Conservation (phyloP, 2,113 vertebrate species). For the Motacilla tschutschensis region DNA sequence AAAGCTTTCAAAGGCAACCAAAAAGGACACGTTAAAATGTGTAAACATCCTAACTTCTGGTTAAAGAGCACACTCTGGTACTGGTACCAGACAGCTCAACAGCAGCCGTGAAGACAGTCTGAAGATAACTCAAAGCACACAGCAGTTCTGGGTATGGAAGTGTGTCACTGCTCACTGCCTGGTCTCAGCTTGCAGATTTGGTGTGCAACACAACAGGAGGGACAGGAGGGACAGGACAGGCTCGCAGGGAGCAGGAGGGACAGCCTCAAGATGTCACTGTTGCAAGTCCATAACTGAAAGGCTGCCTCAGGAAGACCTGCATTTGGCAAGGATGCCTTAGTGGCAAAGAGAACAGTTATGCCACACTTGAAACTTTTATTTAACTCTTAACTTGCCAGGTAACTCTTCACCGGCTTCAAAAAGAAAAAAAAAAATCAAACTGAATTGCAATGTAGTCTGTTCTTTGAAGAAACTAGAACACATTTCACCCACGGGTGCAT, state of each 20-base stretch:
- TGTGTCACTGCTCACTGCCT: not conserved
- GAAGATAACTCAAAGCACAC: not conserved
- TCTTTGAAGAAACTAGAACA: not conserved
- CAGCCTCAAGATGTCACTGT: slow-evolving; percentile 35
- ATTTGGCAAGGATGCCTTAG: rapidly evolving
- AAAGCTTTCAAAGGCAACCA: not conserved
- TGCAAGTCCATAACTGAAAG: not conserved
- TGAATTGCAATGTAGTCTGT: not conserved
- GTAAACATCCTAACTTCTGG: not conserved
- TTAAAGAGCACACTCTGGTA: not conserved
- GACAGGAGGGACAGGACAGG: not conserved
- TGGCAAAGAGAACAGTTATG: not conserved
- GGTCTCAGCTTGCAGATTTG: not conserved
- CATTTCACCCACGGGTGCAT: not conserved
- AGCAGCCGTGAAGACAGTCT: not conserved
- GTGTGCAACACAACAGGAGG: not conserved
- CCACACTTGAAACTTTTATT: not conserved
- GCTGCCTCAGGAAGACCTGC: not conserved
- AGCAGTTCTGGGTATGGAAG: not conserved
- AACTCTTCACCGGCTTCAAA: not conserved
- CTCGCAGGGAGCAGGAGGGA: not conserved
- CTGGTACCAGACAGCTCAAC: not conserved
- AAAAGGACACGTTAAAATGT: not conserved
- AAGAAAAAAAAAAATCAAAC: not conserved
- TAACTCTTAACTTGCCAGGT: not conserved